A percentile compares a stretch with the other conserved stretches of the same genome.
phyloP scores from a whole-genome alignment of 2,113 vertebrate species.

The Tichodroma muraria region DNA sequence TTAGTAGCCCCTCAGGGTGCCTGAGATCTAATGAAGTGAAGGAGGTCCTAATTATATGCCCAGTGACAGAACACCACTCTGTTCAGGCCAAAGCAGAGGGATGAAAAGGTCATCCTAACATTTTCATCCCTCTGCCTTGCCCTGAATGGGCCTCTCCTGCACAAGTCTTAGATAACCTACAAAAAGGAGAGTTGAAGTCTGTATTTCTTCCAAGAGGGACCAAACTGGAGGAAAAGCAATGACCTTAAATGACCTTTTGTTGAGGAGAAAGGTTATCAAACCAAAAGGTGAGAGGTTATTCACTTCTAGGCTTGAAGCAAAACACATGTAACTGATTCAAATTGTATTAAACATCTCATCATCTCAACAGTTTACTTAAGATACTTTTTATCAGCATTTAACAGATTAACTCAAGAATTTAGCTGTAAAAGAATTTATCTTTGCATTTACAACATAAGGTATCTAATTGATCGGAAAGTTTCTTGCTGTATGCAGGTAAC shows the following conservation, averaged over 20 bases:
- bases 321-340: background rate
- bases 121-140: conserved; percentile 13
- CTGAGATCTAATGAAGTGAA: background rate
- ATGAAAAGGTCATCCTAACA: conserved; percentile 23
- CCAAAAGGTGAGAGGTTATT: conserved; percentile 4
- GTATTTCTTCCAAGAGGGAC: background rate
- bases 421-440: background rate
- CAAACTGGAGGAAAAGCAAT: background rate
- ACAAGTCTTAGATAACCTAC: background rate
- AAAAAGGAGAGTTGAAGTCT: background rate
- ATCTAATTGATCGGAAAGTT: background rate
- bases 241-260: conserved; percentile 11
- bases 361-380: background rate
- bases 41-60: background rate
- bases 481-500: background rate
- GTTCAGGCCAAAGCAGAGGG: background rate
- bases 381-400: background rate
- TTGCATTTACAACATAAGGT: background rate
- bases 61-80: background rate
- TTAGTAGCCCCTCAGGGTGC: background rate
- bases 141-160: background rate
- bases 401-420: background rate
- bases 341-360: background rate
- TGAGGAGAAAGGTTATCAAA: conserved; percentile 41
- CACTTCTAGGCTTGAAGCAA: background rate